Percentiles rank a stretch among this genome's conserved stretches.
These are phyloP conservation scores for Drosophila watanabei DNA, from an alignment of 1,140 invertebrate species.

Conservation along the genomic window DNA sequence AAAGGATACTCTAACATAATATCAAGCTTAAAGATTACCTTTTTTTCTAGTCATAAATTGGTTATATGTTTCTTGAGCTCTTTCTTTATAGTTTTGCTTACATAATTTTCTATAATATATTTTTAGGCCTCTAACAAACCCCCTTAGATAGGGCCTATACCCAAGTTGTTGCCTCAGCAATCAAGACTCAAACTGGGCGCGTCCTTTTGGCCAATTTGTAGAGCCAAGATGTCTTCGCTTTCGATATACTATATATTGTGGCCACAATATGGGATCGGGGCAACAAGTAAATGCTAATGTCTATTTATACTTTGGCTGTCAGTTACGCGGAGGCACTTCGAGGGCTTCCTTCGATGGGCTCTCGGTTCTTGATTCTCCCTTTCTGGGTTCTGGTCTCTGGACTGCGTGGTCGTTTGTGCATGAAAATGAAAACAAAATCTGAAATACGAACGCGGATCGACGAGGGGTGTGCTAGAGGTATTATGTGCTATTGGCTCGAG, in stretches of 20 bases:
- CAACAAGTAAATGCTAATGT: slow-evolving; percentile 52
- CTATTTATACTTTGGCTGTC: slow-evolving; percentile 51
- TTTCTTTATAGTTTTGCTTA: background rate
- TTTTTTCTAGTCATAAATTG: background rate
- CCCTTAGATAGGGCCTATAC: background rate
- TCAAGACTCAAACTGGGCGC: slow-evolving; percentile 26
- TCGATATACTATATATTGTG: slow-evolving; percentile 36
- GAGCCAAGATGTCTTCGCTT: slow-evolving; percentile 33
- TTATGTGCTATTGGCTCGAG: slow-evolving; percentile 30
- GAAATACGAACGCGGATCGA: slow-evolving; percentile 34
- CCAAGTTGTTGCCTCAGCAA: background rate
- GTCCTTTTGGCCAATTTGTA: slow-evolving; percentile 49
- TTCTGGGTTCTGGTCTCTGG: slow-evolving; percentile 11
- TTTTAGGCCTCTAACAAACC: background rate
- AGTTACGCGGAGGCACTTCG: slow-evolving; percentile 51
- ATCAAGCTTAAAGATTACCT: background rate
- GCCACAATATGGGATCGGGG: slow-evolving; percentile 41
- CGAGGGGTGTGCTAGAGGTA: slow-evolving; percentile 20
- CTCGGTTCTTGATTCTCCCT: slow-evolving; percentile 16
- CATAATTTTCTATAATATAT: no score
- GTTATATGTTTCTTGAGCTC: background rate
- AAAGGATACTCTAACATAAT: background rate
- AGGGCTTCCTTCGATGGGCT: slow-evolving; percentile 38
- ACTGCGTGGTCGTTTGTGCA: slow-evolving; percentile 53
- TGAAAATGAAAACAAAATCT: slow-evolving; percentile 64